Percentiles rank a stretch among this genome's conserved stretches.
Evolutionary conservation across 1,140 invertebrate genomes (phyloP).

Genomic region (Campoletis sonorensis): DNA sequence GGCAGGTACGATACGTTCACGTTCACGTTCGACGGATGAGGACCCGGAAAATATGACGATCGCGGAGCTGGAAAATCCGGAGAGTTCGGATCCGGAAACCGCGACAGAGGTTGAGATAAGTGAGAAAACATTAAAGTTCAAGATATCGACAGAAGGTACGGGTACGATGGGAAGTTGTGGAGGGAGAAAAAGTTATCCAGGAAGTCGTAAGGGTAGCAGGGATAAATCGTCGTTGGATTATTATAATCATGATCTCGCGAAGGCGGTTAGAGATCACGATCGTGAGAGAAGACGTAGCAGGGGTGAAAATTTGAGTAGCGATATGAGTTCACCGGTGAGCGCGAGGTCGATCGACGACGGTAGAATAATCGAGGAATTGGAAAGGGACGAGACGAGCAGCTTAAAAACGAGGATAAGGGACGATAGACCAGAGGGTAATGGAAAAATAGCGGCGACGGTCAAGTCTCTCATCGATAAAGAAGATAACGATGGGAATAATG

Average conservation of each 20-base stretch:
- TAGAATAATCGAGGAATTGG: constrained; percentile 68
- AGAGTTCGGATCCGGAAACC: constrained; percentile 82
- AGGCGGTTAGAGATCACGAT: constrained; percentile 70
- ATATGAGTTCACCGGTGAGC: constrained; percentile 70
- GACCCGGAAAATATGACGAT: constrained; percentile 76
- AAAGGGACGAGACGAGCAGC: constrained; percentile 60
- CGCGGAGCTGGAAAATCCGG: constrained; percentile 79
- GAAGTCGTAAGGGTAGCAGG: constrained; percentile 79
- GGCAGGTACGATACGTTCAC: constrained; percentile 63
- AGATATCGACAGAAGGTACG: constrained; percentile 83
- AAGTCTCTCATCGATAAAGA: constrained; percentile 43
- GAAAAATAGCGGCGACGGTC: constrained; percentile 50
- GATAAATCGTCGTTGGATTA: constrained; percentile 75
- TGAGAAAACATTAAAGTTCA: constrained; percentile 86
- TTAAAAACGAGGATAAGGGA: constrained; percentile 46
- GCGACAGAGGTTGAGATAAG: constrained; percentile 87
- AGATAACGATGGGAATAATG: constrained; percentile 43
- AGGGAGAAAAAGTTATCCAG: constrained; percentile 80
- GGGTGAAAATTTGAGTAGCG: constrained; percentile 67
- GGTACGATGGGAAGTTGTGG: constrained; percentile 54
- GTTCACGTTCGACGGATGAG: constrained; percentile 76
- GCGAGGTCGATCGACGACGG: constrained; percentile 67
- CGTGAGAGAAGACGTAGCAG: constrained; percentile 64
- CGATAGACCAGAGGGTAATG: constrained; percentile 61
- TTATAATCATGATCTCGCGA: constrained; percentile 70